These are phyloP conservation scores for Prochilodus magdalenae DNA, from an alignment of 2,113 vertebrate species.

Conservation along the genomic window DNA sequence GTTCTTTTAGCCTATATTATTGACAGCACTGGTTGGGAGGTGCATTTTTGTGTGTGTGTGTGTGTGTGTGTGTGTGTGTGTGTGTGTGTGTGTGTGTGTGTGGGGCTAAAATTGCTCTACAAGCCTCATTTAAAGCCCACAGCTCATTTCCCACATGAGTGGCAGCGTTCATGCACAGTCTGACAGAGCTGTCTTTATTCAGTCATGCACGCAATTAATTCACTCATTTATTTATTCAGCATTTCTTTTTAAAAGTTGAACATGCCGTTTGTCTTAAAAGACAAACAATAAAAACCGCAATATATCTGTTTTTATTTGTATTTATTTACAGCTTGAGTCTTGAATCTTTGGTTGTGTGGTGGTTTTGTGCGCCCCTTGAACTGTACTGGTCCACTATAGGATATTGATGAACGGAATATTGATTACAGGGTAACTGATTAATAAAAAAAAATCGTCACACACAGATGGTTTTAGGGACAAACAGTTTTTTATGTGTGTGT, in stretches of 20 bases:
- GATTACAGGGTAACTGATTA: too few relatives aligned
- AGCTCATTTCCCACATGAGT: conserved; percentile 51
- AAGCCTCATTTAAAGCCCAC: conserved; percentile 29
- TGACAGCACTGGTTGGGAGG: background rate
- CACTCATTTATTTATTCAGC: background rate
- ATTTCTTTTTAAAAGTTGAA: background rate
- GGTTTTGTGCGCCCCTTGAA: too few relatives aligned
- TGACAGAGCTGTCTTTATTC: conserved; percentile 38
- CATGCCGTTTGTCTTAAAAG: background rate
- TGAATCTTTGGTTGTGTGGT: too few relatives aligned
- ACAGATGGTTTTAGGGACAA: too few relatives aligned
- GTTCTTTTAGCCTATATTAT: background rate
- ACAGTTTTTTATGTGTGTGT: too few relatives aligned
- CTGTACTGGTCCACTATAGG: too few relatives aligned
- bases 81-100: conserved; percentile 57
- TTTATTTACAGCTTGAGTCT: too few relatives aligned
- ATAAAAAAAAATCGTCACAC: too few relatives aligned
- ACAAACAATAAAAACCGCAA: background rate
- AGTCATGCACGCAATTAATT: background rate
- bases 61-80: conserved; percentile 70
- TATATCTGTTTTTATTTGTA: too few relatives aligned
- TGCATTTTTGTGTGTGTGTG: background rate
- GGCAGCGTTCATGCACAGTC: conserved; percentile 31
- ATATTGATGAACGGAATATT: too few relatives aligned
- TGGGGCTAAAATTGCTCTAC: background rate